Percentiles rank a stretch among this genome's conserved stretches.
Evolutionary conservation across 2,888 invertebrate species (phyloP).

Genomic region (Caenorhabditis sp.): DNA sequence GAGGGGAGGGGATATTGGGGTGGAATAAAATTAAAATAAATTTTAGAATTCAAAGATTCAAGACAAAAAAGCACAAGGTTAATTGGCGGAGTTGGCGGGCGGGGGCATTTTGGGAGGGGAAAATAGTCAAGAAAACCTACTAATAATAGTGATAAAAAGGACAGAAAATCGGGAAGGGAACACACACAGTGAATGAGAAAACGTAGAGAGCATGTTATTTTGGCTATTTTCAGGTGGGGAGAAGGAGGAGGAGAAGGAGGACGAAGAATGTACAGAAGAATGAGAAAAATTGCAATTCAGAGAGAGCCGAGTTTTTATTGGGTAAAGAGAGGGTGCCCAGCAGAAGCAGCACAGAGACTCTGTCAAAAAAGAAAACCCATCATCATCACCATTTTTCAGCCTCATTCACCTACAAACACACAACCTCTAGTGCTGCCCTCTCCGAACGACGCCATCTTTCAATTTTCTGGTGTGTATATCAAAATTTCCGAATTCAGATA

Average conservation of each 20-base stretch:
- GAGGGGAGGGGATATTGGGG: neutral
- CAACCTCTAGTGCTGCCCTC: too few species aligned
- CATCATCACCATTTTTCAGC: too few species aligned
- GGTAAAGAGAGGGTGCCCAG: neutral
- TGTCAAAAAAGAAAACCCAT: too few species aligned
- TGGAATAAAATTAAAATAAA: neutral
- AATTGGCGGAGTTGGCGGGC: conserved; percentile 7
- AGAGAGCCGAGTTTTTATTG: too few species aligned
- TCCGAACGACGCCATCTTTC: too few species aligned
- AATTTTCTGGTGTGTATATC: too few species aligned
- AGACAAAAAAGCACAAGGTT: conserved; percentile 10
- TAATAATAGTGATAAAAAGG: neutral
- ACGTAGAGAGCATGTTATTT: conserved; percentile 40
- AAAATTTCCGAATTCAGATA: too few species aligned
- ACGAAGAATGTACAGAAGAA: conserved; percentile 19
- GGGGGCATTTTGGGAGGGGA: neutral
- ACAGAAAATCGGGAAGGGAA: too few species aligned
- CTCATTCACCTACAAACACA: too few species aligned
- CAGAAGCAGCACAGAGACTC: neutral
- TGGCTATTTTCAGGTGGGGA: conserved; percentile 40
- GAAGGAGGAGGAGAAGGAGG: conserved; percentile 17
- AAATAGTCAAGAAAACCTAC: conserved; percentile 1
- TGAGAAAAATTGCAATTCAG: neutral
- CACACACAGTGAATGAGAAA: conserved; percentile 21
- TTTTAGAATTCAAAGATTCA: neutral